These are phyloP conservation scores for Chloebia gouldiae DNA, from an alignment of 2,113 vertebrate genomes.

Conservation along the genomic window DNA sequence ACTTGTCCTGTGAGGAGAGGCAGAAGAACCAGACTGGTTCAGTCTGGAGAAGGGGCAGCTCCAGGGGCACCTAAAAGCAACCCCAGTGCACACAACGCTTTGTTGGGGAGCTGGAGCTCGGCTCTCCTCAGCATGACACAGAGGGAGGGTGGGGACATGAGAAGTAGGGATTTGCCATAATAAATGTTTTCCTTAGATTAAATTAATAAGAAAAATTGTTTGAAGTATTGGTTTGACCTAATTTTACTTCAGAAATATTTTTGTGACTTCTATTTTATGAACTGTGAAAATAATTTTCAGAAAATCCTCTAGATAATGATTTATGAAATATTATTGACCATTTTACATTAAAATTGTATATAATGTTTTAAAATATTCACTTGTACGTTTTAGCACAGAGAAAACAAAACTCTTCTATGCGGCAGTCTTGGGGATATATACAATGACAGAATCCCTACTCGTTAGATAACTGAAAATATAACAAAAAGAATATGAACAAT, in stretches of 20 bases:
- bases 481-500: background rate
- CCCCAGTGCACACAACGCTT: fast-evolving
- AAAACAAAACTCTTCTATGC: background rate
- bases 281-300: background rate
- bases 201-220: background rate
- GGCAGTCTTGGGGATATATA: too few species aligned
- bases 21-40: background rate
- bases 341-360: background rate
- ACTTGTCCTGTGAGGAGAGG: background rate
- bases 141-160: fast-evolving
- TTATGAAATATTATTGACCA: background rate
- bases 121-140: fast-evolving
- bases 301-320: background rate
- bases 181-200: background rate
- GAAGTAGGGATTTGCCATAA: background rate
- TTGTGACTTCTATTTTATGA: background rate
- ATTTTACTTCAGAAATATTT: background rate
- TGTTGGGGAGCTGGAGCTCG: fast-evolving
- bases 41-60: background rate
- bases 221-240: background rate
- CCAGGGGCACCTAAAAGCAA: background rate
- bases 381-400: background rate
- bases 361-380: background rate
- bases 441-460: background rate
- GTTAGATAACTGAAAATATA: background rate